A percentile compares a stretch with the other conserved stretches of the same genome.
phyloP scores from a whole-genome alignment of 1,140 invertebrate species.

The Heliconius himera region DNA sequence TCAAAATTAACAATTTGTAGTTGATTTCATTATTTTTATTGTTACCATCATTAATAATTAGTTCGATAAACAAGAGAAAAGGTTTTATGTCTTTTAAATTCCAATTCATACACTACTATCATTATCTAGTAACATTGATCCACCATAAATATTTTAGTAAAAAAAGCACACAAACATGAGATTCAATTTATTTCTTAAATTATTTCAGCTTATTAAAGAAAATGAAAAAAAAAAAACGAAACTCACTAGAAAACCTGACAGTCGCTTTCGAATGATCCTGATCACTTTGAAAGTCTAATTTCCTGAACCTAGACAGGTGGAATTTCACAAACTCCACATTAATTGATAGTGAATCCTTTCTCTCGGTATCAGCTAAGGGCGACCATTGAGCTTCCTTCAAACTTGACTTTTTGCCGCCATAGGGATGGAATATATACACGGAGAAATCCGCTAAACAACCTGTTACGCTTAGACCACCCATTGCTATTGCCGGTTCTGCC shows the following conservation, averaged over 20 bases:
- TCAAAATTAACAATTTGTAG: too few relatives aligned
- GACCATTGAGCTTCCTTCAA: conserved; percentile 93
- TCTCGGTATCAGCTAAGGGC: conserved; percentile 92
- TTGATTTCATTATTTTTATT: too few relatives aligned
- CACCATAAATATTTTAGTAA: too few relatives aligned
- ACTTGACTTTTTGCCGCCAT: conserved; percentile 93
- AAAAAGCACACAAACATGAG: too few relatives aligned
- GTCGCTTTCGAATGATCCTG: conserved; percentile 88
- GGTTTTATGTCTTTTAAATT: too few relatives aligned
- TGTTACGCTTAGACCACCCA: conserved; percentile 95
- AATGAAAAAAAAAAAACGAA: too few relatives aligned
- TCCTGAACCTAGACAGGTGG: conserved; percentile 93
- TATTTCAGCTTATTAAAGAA: too few relatives aligned
- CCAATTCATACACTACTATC: too few relatives aligned
- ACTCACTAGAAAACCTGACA: conserved; percentile 94
- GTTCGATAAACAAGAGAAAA: too few relatives aligned
- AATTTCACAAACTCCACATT: conserved; percentile 99
- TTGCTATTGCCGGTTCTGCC: conserved; percentile 84
- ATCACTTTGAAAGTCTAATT: conserved; percentile 88
- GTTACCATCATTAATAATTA: too few relatives aligned
- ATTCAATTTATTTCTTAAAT: too few relatives aligned
- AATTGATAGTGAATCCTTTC: conserved; percentile 97
- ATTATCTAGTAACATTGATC: too few relatives aligned
- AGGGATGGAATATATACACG: conserved; percentile 98
- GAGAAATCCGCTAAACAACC: conserved; percentile 98